phyloP scores from a whole-genome alignment of 2,113 vertebrate species.

The Picathartes gymnocephalus region DNA sequence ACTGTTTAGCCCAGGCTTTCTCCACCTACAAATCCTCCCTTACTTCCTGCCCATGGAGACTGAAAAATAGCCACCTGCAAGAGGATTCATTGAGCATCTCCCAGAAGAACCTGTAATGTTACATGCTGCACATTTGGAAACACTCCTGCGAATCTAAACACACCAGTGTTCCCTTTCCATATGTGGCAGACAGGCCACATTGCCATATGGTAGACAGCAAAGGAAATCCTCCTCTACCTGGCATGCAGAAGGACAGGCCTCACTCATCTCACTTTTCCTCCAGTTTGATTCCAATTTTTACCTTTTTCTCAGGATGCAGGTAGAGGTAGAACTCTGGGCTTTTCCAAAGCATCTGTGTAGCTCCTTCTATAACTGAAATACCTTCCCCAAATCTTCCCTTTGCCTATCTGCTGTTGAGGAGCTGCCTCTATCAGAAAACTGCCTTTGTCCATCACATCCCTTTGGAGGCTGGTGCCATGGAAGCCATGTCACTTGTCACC shows the following conservation, averaged over 20 bases:
- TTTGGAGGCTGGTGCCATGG: not conserved
- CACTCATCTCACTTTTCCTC: not conserved
- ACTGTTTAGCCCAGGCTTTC: not conserved
- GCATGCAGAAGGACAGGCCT: not conserved
- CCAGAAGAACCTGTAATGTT: not conserved
- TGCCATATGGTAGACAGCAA: not conserved
- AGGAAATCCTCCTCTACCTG: not conserved
- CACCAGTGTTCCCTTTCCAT: not conserved
- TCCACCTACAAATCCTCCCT: not conserved
- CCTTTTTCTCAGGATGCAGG: not conserved
- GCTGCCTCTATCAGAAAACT: not conserved
- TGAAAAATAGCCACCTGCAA: not conserved
- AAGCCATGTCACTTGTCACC: not conserved
- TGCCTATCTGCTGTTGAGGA: not conserved
- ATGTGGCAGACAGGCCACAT: not conserved
- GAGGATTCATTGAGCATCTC: not conserved
- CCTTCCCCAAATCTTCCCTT: not conserved
- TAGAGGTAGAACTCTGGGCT: not conserved
- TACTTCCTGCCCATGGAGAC: not conserved
- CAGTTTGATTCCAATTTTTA: not conserved
- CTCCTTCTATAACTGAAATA: not conserved
- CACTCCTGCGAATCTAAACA: not conserved
- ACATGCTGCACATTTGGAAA: not conserved
- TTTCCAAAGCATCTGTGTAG: not conserved
- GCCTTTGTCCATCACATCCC: not conserved